Evolutionary conservation across 2,888 invertebrate genomes (phyloP).

Genomic region (Gastracanthus pulcherrimus): DNA sequence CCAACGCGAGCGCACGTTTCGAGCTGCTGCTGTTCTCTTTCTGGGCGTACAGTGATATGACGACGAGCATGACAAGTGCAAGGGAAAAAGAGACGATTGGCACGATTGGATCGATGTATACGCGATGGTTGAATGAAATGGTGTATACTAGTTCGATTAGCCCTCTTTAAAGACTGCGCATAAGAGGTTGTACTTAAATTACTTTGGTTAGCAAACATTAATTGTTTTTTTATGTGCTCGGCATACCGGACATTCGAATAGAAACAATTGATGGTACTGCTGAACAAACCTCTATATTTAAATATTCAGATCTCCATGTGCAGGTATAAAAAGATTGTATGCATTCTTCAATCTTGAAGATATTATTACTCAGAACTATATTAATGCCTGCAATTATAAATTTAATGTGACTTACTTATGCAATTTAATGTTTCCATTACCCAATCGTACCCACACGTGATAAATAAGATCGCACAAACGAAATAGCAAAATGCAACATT

Average conservation of each 20-base stretch:
- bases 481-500: not conserved
- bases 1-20: not conserved
- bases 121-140: not conserved
- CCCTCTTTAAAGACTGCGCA: not conserved
- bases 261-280: not conserved
- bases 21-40: not conserved
- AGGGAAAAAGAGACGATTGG: not conserved
- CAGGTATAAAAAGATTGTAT: not conserved
- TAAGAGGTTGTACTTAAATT: not conserved
- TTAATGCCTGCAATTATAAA: not conserved
- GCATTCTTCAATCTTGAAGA: not conserved
- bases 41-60: not conserved
- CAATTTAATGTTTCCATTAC: not conserved
- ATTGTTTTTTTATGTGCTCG: not conserved
- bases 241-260: not conserved
- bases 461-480: not conserved
- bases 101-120: too few relatives aligned
- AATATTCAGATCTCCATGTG: not conserved
- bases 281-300: not conserved
- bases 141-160: not conserved
- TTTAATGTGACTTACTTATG: not conserved
- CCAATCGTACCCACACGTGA: not conserved
- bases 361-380: not conserved
- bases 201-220: not conserved
- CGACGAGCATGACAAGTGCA: not conserved